Conservation (phyloP, 2,113 vertebrate genomes). For the Hiodon alosoides region DNA sequence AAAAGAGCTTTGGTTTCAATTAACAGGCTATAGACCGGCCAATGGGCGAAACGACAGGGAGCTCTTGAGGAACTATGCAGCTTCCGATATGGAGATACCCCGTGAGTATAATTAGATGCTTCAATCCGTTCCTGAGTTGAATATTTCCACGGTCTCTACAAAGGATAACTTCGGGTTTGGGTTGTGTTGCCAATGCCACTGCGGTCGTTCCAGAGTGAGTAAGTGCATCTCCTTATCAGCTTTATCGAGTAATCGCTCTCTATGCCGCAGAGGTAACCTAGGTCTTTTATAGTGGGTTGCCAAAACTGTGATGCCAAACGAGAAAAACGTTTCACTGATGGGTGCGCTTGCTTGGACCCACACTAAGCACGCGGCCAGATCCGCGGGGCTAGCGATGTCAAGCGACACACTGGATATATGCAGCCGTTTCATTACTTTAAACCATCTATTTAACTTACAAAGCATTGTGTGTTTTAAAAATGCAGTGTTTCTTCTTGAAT, state of each 20-base stretch:
- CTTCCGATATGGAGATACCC: slow-evolving; percentile 62
- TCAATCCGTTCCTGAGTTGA: slow-evolving; percentile 28
- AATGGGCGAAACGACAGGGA: slow-evolving; percentile 55
- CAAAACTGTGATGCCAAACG: slow-evolving; percentile 50
- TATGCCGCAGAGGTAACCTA: slow-evolving; percentile 49
- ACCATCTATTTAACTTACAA: slow-evolving; percentile 18
- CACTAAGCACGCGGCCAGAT: too few relatives aligned
- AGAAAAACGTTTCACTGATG: slow-evolving; percentile 28
- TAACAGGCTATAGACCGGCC: slow-evolving; percentile 61
- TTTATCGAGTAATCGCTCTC: slow-evolving; percentile 41
- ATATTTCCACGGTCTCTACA: slow-evolving; percentile 43
- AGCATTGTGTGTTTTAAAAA: slow-evolving; percentile 55
- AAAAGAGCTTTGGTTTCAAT: slow-evolving; percentile 67
- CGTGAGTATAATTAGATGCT: slow-evolving; percentile 61
- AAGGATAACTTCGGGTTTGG: slow-evolving; percentile 31
- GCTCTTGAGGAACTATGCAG: slow-evolving; percentile 53
- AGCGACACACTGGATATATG: neutral
- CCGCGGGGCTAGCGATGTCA: too few relatives aligned
- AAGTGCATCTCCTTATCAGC: slow-evolving; percentile 36
- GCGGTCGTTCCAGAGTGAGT: slow-evolving; percentile 39
- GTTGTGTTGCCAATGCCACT: slow-evolving; percentile 34
- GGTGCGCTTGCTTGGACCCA: slow-evolving; percentile 24
- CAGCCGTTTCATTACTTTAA: neutral
- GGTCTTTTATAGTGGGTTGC: slow-evolving; percentile 41
- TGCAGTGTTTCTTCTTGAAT: slow-evolving; percentile 59